Base-by-base conservation (phyloP, 2,113 vertebrate genomes). In the Tenrec ecaudatus region DNA sequence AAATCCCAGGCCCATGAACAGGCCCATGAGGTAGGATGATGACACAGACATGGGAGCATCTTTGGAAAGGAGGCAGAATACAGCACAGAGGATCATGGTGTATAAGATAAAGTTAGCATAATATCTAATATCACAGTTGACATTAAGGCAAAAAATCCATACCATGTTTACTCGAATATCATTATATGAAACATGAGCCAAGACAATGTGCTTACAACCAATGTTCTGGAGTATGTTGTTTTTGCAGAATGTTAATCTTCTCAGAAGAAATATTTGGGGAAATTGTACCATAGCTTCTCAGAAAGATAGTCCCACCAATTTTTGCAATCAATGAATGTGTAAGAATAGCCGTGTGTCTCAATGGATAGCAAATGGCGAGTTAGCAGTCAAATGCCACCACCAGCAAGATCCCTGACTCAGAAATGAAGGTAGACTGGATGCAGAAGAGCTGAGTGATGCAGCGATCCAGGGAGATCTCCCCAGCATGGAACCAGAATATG, bases 401-500 rank as follows among this genome's bases (percentile, higher is more conserved):
- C 81, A 90, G n/a, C 40, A 93, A 71, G 6, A 89, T 25, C 5
- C 76, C 31, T 17, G 89, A 86, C 90, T 89, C 77, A 9, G 17
- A 64, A 3, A 87, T 62, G 10, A 71, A 79, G 17, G 79, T 82
- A 1, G 86, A 78, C 22, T 86, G 36, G 9, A 92, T n/a, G 8
- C 86, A 38, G 25, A 81, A 93, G 58, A 82, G 36, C 62, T 96
- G 94, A 53, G 76, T 11, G 20, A 96, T 68, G 66, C 93, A 95
- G 33, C 36, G 5, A 15, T 27, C 22, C 17, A 77, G 80, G 36
- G 60, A 73, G 29, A 91, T 82, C 15, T 81, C 88, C 23, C 14
- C 47, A 31, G 71, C 15, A 36, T 80, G 29, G 9, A 94, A 25
- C 82, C 57, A 88, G 62, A 94, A 91, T 40, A 86, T 78, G 23